A percentile compares a stretch with the other conserved stretches of the same genome.
Conservation (phyloP, 2,888 invertebrate genomes). For the Lasioglossum vierecki region DNA sequence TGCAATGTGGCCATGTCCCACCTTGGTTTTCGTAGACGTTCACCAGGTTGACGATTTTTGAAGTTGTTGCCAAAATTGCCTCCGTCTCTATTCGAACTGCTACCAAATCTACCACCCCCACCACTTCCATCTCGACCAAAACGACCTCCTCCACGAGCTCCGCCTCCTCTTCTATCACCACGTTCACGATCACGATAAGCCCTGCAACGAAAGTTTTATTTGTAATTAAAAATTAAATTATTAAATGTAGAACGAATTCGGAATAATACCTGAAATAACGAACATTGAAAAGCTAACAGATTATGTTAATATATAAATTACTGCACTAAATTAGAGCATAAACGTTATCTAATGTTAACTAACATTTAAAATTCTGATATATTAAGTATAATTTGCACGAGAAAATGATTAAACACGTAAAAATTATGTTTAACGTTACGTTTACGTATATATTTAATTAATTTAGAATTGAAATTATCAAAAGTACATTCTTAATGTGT, state of each 20-base stretch:
- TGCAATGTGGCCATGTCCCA: slow-evolving; percentile 94
- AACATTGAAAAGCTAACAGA: not conserved
- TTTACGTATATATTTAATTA: slow-evolving; percentile 13
- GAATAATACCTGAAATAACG: not conserved
- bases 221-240: not conserved
- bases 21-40: slow-evolving; percentile 91
- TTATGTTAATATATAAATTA: not conserved
- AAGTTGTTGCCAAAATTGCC: slow-evolving; percentile 82
- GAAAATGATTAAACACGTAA: slow-evolving; percentile 12
- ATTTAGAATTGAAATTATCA: not conserved
- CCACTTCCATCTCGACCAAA: slow-evolving; percentile 84
- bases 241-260: not conserved
- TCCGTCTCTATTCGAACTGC: slow-evolving; percentile 82
- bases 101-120: slow-evolving; percentile 73
- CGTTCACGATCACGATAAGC: slow-evolving; percentile 81
- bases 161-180: slow-evolving; percentile 77
- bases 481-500: not conserved
- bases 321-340: not conserved
- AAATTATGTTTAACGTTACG: not conserved
- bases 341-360: not conserved
- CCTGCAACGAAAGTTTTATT: slow-evolving; percentile 66
- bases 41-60: slow-evolving; percentile 90
- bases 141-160: slow-evolving; percentile 80
- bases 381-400: not conserved
- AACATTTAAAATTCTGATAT: not conserved